Evolutionary conservation across 1,140 invertebrate genomes (phyloP).

Genomic region (Pachyrhynchus sulphureomaculatus): DNA sequence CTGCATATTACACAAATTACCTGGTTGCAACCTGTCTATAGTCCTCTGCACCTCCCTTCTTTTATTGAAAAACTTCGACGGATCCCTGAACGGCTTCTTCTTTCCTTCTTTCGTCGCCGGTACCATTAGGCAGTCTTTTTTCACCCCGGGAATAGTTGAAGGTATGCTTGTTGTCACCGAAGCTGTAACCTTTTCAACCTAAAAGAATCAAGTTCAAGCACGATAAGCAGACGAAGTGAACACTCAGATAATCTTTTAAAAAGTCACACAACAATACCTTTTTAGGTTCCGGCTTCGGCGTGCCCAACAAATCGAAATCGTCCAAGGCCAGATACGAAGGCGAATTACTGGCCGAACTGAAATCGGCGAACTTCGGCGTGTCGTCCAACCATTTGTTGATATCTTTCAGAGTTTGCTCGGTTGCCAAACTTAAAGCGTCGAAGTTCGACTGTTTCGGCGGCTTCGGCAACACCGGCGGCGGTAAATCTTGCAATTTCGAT

Average conservation of each 20-base stretch:
- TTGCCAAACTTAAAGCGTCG: conserved; percentile 73
- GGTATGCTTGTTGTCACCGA: conserved; percentile 3
- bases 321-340: conserved; percentile 59
- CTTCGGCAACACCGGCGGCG: conserved; percentile 12
- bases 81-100: conserved; percentile 49
- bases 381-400: conserved; percentile 87
- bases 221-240: too few species aligned
- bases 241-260: too few species aligned
- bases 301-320: conserved; percentile 53
- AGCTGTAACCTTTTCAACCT: conserved; percentile 45
- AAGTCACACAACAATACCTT: too few species aligned
- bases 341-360: conserved; percentile 72
- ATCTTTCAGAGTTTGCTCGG: conserved; percentile 82
- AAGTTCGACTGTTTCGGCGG: conserved; percentile 48
- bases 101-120: conserved; percentile 39
- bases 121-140: conserved; percentile 29
- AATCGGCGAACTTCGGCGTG: conserved; percentile 71
- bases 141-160: neutral
- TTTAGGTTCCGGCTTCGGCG: conserved; percentile 38
- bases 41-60: conserved; percentile 76
- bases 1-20: too few species aligned
- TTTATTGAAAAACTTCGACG: conserved; percentile 54
- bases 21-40: conserved; percentile 78
- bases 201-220: too few species aligned
- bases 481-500: neutral